These are phyloP conservation scores for Caenorhabditis sp. DNA, from an alignment of 2,888 invertebrate genomes.

Conservation along the genomic window DNA sequence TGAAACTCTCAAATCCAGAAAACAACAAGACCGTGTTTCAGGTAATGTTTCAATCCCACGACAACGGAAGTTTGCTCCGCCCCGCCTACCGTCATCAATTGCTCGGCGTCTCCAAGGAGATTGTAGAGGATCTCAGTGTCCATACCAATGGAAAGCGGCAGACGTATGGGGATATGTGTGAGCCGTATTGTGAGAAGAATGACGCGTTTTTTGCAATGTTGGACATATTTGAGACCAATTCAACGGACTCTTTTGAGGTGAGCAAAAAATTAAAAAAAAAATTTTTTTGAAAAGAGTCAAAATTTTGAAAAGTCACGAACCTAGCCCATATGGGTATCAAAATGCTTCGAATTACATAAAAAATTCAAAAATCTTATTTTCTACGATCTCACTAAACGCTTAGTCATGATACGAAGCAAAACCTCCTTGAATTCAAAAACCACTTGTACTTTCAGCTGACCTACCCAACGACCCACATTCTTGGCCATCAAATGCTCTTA, in stretches of 20 bases:
- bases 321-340: too few species aligned
- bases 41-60: conserved; percentile 69
- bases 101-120: conserved; percentile 57
- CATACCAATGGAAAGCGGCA: conserved; percentile 34
- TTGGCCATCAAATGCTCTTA: conserved; percentile 72
- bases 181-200: conserved; percentile 77
- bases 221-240: conserved; percentile 65
- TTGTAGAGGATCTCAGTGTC: conserved; percentile 43
- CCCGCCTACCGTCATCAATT: conserved; percentile 62
- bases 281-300: conserved; percentile 1
- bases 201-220: conserved; percentile 71
- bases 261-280: not conserved
- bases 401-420: too few species aligned
- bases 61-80: conserved; percentile 70
- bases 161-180: conserved; percentile 71
- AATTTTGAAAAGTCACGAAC: not conserved
- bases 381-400: too few species aligned
- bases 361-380: too few species aligned
- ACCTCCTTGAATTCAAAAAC: too few species aligned
- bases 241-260: conserved; percentile 62
- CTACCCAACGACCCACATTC: conserved; percentile 71
- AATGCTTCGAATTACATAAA: too few species aligned
- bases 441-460: conserved; percentile 71
- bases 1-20: not conserved
- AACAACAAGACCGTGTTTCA: not conserved